Base-by-base conservation (phyloP, 2,888 invertebrate species). In the Drosophila subquinaria region DNA sequence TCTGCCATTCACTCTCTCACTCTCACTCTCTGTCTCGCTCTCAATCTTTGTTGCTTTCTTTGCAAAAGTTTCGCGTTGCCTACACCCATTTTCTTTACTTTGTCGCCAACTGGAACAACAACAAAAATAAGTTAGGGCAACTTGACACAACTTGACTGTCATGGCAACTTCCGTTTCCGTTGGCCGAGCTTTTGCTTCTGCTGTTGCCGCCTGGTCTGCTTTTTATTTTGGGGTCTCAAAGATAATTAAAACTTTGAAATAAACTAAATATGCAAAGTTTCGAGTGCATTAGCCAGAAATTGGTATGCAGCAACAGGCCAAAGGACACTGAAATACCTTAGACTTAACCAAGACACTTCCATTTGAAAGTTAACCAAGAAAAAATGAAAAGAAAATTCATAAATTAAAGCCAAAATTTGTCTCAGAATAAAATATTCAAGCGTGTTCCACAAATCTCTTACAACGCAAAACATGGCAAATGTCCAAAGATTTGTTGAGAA, bases 231-330 rank as follows among this genome's bases (percentile, higher is more conserved):
- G 80, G 71, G 64, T 73, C 77, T 70, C 82, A 53, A 67, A 82
- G 86, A 89, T 86, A 89, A 86, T 89, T 86, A 89, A 86, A 86
- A 89, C 90, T 86, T 90, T 66, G 73, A 62, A 76, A 76, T 72
- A 73, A 88, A 82, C 88, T 73, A 82, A 86, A 85, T 82, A 82
- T 85, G 74, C 56, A 75, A 88, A 85, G 86, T 85, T 79, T 79
- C 73, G 65, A 77, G 74, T 88, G 88, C 89, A 88, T 89, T 88
- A 87, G 76, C 85, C 63, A 38, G 55, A 72, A 74, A 70, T 70
- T 75, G 67, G 62, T 77, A 68, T 73, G 73, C 69, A 70, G 62
- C 64, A 68, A 40, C 45, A 55, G 66, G 51, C 57, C 11, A 56
- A 56, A 45, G 56, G 56, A 45, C 52, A 56, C 52, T 61, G 33